A percentile compares a stretch with the other conserved stretches of the same genome.
Conservation (phyloP, 2,797 vertebrate genomes). For the Hydrolagus colliei region DNA sequence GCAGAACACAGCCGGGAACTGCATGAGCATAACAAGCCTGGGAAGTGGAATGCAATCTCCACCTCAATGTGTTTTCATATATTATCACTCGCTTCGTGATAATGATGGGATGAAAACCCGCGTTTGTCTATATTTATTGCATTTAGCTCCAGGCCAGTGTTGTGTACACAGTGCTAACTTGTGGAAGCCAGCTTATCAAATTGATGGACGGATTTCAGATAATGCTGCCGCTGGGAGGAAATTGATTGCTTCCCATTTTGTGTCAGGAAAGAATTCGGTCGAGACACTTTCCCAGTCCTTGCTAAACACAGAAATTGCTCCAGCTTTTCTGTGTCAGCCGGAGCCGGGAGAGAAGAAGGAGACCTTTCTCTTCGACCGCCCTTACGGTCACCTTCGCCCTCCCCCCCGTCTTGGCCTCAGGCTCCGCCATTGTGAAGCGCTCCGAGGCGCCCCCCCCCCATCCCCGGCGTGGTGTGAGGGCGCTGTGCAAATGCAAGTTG, state of each 20-base stretch:
- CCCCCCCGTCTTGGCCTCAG: too few species aligned
- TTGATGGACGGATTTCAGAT: slow-evolving; percentile 12
- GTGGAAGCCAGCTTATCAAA: neutral
- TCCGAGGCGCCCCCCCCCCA: too few species aligned
- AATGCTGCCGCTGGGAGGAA: neutral
- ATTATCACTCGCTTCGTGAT: neutral
- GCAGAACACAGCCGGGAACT: neutral
- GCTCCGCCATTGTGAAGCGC: too few species aligned
- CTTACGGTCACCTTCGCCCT: too few species aligned
- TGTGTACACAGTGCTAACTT: neutral
- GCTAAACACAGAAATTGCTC: neutral
- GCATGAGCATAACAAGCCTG: neutral
- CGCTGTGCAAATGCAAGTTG: too few species aligned
- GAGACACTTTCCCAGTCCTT: too few species aligned
- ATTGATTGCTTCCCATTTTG: neutral
- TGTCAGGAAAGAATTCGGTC: neutral
- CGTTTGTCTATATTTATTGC: neutral
- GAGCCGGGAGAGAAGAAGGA: neutral
- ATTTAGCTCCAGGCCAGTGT: neutral
- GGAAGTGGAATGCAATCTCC: neutral
- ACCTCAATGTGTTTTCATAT: too few species aligned
- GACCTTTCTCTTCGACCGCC: too few species aligned
- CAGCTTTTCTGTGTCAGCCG: neutral
- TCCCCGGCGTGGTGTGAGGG: too few species aligned
- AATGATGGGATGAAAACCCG: neutral